Evolutionary conservation across 2,113 vertebrate species (phyloP).

Genomic region (Brienomyrus longianalis): DNA sequence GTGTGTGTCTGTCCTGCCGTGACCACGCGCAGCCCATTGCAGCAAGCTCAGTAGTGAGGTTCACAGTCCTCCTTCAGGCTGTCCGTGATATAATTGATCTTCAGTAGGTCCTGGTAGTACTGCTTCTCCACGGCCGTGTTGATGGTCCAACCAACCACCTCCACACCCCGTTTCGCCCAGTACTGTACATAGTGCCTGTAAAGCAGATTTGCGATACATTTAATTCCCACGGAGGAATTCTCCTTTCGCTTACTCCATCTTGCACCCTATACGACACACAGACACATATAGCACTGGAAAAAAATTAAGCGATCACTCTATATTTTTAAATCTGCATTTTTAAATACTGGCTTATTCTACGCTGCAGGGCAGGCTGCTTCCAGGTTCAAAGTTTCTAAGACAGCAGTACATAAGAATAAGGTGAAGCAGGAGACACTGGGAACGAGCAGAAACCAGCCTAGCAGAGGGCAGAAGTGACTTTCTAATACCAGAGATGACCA

Average conservation of each 20-base stretch:
- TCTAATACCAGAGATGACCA: not conserved
- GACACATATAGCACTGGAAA: not conserved
- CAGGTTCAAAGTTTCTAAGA: not conserved
- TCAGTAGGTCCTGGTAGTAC: constrained; percentile 73
- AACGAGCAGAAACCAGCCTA: not conserved
- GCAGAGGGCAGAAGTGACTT: too few species aligned
- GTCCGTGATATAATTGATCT: constrained; percentile 85
- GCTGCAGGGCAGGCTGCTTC: not conserved
- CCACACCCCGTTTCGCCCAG: constrained; percentile 75
- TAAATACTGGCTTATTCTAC: not conserved
- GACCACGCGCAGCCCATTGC: not conserved
- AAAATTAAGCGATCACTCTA: not conserved
- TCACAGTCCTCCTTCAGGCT: constrained; percentile 84
- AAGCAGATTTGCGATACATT: not conserved
- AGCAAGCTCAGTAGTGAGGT: constrained; percentile 66
- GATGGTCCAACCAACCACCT: constrained; percentile 85
- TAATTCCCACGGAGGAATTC: not conserved
- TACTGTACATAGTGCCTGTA: constrained; percentile 77
- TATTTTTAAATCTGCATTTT: not conserved
- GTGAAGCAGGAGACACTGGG: not conserved
- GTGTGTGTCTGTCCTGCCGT: not conserved
- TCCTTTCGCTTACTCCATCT: not conserved
- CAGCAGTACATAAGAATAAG: not conserved
- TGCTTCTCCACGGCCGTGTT: constrained; percentile 81
- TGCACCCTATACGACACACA: not conserved